phyloP scores from a whole-genome alignment of 2,797 vertebrate species.

The Orientallactaga sibirica region DNA sequence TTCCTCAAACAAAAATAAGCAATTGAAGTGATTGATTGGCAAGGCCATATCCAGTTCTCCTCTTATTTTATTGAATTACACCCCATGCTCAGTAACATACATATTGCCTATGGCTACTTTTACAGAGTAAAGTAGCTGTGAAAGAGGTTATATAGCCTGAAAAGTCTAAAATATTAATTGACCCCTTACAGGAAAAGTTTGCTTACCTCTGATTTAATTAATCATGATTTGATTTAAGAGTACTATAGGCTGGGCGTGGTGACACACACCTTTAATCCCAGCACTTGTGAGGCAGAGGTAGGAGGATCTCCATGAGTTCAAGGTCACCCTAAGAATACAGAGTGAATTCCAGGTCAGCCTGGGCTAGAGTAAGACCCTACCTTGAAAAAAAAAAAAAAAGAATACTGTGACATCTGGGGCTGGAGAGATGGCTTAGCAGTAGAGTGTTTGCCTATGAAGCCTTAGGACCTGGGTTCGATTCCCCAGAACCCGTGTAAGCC shows the following conservation, averaged over 20 bases:
- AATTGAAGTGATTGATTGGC: constrained; percentile 61
- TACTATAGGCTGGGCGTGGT: constrained; percentile 59
- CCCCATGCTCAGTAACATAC: neutral
- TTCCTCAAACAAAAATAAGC: constrained; percentile 71
- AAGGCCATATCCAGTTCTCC: constrained; percentile 40
- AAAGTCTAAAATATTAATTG: constrained; percentile 58
- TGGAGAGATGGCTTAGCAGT: no score
- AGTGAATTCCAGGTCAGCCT: no score
- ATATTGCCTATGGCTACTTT: neutral
- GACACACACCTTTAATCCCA: no score
- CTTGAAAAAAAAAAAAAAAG: neutral
- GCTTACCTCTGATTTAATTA: constrained; percentile 17
- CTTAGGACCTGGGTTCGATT: no score
- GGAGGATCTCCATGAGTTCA: no score
- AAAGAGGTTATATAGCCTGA: neutral
- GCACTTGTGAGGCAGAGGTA: no score
- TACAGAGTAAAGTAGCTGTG: constrained; percentile 40
- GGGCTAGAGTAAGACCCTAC: no score
- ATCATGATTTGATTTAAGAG: constrained; percentile 84
- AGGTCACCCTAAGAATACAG: no score
- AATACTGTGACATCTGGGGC: constrained; percentile 81
- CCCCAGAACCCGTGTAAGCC: no score
- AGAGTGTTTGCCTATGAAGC: no score
- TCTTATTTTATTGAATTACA: constrained; percentile 46
- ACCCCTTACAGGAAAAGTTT: constrained; percentile 52